Conservation (phyloP, 2,113 vertebrate species). For the Bubalus kerabau region DNA sequence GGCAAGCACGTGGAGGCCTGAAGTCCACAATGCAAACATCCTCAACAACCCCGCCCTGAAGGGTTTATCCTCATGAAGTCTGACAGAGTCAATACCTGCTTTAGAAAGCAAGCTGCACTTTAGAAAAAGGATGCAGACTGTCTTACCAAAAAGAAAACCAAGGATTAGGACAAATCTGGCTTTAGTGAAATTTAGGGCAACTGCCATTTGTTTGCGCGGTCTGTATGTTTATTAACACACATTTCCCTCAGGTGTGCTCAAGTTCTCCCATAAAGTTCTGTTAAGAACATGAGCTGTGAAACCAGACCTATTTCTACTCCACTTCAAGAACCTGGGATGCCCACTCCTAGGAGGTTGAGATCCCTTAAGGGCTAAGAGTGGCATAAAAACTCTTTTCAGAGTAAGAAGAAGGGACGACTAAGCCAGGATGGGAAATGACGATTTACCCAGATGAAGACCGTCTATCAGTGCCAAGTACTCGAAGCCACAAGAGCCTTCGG, state of each 20-base stretch:
- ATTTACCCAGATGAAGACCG: not conserved
- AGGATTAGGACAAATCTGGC: constrained; percentile 7
- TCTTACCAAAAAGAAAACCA: not conserved
- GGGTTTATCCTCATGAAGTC: not conserved
- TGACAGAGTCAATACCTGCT: not conserved
- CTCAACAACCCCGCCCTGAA: not conserved
- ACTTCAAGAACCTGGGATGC: not conserved
- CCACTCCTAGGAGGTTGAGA: not conserved
- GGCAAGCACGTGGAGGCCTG: not conserved
- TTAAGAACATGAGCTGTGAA: not conserved
- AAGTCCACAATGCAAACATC: not conserved
- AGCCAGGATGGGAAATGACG: not conserved
- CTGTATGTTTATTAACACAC: not conserved
- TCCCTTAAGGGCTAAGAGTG: not conserved
- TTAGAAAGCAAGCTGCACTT: not conserved
- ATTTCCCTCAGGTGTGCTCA: not conserved
- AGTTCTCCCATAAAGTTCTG: not conserved
- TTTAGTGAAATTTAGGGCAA: not conserved
- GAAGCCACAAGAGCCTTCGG: not conserved
- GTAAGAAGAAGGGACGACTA: not conserved
- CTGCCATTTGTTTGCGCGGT: not conserved
- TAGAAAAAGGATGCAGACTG: not conserved
- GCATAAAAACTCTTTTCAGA: not conserved
- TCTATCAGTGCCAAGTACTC: not conserved
- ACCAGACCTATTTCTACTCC: not conserved